These are phyloP conservation scores for Aleiodes sp. DNA, from an alignment of 1,140 invertebrate genomes.

Conservation along the genomic window DNA sequence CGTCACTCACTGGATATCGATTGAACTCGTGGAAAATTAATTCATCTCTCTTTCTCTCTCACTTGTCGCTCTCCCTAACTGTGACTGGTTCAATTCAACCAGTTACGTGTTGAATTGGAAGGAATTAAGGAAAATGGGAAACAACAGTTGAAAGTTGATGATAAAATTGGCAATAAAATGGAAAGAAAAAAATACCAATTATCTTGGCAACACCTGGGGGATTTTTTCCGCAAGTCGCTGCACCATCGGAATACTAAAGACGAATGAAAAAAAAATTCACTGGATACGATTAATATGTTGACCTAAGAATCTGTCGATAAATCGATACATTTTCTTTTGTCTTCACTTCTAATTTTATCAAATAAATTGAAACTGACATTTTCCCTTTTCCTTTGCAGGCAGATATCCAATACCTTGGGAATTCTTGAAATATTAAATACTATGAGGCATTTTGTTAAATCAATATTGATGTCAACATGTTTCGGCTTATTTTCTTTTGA, in stretches of 20 bases:
- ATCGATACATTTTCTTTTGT: conserved; percentile 7
- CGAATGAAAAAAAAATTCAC: not conserved
- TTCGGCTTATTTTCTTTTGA: no score
- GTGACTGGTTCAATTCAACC: not conserved
- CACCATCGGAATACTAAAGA: not conserved
- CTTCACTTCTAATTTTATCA: not conserved
- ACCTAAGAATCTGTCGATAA: not conserved
- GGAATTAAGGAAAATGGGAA: not conserved
- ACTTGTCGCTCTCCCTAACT: no score
- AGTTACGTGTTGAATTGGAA: not conserved
- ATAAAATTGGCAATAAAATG: not conserved
- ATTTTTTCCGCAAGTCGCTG: not conserved
- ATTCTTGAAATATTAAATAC: conserved; percentile 7
- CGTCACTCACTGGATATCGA: not conserved
- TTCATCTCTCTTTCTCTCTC: no score
- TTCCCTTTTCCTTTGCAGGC: not conserved
- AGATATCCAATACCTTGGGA: not conserved
- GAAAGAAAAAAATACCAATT: no score
- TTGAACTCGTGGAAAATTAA: not conserved
- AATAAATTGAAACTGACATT: conserved; percentile 11
- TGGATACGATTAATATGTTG: not conserved
- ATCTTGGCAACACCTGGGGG: not conserved
- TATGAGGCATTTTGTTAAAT: not conserved
- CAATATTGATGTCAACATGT: not conserved
- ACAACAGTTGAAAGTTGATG: not conserved